phyloP scores from a whole-genome alignment of 2,888 invertebrate genomes.

The Sialis fuliginosa region DNA sequence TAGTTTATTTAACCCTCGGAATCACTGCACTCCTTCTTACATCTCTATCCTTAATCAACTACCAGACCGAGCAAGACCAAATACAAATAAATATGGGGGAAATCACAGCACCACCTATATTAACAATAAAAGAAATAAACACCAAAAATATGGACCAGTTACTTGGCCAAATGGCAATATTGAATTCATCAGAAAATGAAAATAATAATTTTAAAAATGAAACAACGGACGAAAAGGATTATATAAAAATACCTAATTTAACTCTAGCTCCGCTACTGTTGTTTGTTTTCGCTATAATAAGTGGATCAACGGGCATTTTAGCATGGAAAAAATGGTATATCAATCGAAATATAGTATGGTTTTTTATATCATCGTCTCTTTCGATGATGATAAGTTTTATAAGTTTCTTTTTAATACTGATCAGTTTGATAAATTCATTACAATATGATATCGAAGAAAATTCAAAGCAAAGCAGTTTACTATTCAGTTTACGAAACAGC shows the following conservation, averaged over 20 bases:
- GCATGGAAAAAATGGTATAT: constrained; percentile 50
- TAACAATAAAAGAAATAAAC: no score
- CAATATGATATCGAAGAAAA: background rate
- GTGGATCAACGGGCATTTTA: constrained; percentile 34
- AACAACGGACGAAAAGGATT: background rate
- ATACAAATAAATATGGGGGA: no score
- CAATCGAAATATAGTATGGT: constrained; percentile 42
- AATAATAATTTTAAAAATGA: no score
- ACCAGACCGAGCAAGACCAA: no score
- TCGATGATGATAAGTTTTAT: constrained; percentile 32
- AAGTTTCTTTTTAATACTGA: constrained; percentile 11
- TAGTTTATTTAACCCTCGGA: constrained; percentile 42
- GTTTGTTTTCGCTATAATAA: constrained; percentile 30
- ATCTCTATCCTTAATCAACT: constrained; percentile 26
- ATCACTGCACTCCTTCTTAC: constrained; percentile 37
- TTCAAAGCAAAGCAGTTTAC: background rate
- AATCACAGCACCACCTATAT: no score
- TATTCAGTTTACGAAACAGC: background rate
- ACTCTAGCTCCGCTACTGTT: constrained; percentile 32
- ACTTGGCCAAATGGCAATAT: no score
- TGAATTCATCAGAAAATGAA: no score
- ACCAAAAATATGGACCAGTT: no score
- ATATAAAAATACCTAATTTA: constrained; percentile 12
- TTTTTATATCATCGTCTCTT: constrained; percentile 36
- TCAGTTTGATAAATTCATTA: background rate